phyloP scores from a whole-genome alignment of 2,113 vertebrate genomes.

The Myrmecophaga tridactyla region DNA sequence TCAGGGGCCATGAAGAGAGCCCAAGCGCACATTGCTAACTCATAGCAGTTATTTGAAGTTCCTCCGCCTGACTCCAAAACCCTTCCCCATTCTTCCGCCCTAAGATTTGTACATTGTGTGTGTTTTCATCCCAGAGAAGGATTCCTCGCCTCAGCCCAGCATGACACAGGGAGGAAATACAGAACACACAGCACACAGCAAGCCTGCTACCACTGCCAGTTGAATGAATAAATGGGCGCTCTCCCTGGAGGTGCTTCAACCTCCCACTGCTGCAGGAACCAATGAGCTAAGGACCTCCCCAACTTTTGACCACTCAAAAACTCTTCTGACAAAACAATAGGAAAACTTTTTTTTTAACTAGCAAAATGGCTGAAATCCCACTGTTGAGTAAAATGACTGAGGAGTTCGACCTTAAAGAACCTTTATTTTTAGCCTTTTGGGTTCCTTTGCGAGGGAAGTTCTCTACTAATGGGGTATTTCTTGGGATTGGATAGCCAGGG shows the following conservation, averaged over 20 bases:
- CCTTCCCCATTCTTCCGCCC: background rate
- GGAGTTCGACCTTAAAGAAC: background rate
- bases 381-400: background rate
- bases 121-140: background rate
- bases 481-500: background rate
- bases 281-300: background rate
- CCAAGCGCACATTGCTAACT: background rate
- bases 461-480: background rate
- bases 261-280: background rate
- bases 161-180: background rate
- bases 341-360: background rate
- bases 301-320: background rate
- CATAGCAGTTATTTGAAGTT: background rate
- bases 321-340: background rate
- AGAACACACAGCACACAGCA: too few relatives aligned
- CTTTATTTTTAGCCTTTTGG: background rate
- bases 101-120: background rate
- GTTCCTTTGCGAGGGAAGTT: background rate
- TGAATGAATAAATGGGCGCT: background rate
- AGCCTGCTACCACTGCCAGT: background rate
- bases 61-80: background rate
- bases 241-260: accelerated
- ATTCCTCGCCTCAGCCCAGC: background rate
- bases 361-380: background rate
- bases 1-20: background rate